Conservation (phyloP, 2,113 vertebrate genomes). For the Patagioenas fasciata region DNA sequence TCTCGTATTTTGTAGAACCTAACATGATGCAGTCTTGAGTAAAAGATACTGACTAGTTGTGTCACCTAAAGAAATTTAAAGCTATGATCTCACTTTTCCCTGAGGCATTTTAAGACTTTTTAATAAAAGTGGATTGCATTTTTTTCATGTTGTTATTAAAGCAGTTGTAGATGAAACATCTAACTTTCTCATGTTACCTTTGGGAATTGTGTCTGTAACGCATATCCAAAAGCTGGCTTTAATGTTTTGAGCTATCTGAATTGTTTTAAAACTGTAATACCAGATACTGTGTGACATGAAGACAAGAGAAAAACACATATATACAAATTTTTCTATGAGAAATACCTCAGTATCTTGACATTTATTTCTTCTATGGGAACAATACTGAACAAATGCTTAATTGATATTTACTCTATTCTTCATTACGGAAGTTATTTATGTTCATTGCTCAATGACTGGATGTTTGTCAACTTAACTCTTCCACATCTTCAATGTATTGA, state of each 20-base stretch:
- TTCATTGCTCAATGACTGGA: not conserved
- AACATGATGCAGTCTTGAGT: not conserved
- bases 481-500: not conserved
- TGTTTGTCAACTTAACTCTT: not conserved
- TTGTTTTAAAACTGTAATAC: conserved; percentile 34
- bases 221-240: conserved; percentile 20
- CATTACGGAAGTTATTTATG: not conserved
- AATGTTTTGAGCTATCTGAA: conserved; percentile 51
- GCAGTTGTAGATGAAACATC: conserved; percentile 52
- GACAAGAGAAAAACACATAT: not conserved
- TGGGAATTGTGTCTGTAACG: conserved; percentile 43
- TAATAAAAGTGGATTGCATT: conserved; percentile 55
- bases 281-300: not conserved
- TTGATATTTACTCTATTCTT: not conserved
- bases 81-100: conserved; percentile 54
- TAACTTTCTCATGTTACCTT: conserved; percentile 45
- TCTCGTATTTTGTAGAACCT: conserved; percentile 5
- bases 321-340: conserved; percentile 18
- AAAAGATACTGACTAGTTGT: conserved; percentile 21
- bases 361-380: not conserved
- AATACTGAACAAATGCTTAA: not conserved
- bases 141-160: conserved; percentile 69
- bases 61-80: conserved; percentile 57
- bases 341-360: not conserved
- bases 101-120: conserved; percentile 58